Evolutionary conservation across 1,140 invertebrate genomes (phyloP), one percentile per base, ranked within the genome.

Genomic region (Argopecten irradians): DNA sequence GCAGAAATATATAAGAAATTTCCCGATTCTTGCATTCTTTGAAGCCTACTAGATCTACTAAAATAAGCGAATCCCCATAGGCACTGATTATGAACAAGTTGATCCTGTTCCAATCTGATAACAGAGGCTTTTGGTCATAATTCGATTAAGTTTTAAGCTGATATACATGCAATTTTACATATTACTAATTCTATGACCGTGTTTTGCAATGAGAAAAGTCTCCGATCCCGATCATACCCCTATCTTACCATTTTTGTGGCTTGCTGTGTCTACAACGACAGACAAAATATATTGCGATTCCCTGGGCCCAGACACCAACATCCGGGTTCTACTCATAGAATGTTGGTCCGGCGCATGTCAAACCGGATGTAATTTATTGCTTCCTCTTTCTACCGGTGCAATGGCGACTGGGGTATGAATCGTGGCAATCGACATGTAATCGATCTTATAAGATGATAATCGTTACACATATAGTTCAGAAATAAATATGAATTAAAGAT

Each of bases 381-480:
- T 93, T 92, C 93, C 92, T 93, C 90, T 94, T 92, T 86, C 19
- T 82, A 88, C 91, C 91, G 91, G 93, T 91, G 90, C 89, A 93
- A 96, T 96, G 96, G 96, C 96, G 96, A 95, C 96, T 92, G 96
- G 96, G 93, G 96, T 96, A 96, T 96, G 96, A 36, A 94, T 32
- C 41, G 84, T 90, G 87, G 32, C 55, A 85, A 55, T 19, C 2
- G 9, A 34, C 14, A 41, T 84, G 82, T 32, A 91, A 88, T 86
- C 85, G 11, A 14, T 16, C 28, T 13, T 85, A 46, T 82, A n/a
- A 87, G 35, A 19, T 1, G 1, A 34, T 22, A 86, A 84, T 87
- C 83, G 22, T 35, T 28, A 16, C 14, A 46, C 22, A 43, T n/a
- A 28, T 28, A 35, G 34, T 90, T 35, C 32, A 88, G 11, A 13